These are phyloP conservation scores for Amia ocellicauda DNA, from an alignment of 2,113 vertebrate genomes.

Conservation along the genomic window DNA sequence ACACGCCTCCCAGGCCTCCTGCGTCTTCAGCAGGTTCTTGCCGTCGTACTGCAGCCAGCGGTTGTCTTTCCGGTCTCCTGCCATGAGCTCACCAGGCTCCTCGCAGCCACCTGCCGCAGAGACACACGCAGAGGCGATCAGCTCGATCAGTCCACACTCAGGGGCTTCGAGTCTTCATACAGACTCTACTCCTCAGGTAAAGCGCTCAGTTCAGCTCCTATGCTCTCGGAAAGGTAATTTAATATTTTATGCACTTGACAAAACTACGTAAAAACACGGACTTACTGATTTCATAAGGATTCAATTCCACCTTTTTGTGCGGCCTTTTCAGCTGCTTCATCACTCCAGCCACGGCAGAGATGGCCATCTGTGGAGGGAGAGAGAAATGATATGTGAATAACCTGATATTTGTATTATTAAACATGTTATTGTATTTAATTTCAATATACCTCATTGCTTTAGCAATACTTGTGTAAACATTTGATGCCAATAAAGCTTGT, in stretches of 20 bases:
- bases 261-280: too few relatives aligned
- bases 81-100: slow-evolving; percentile 54
- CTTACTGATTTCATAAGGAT: slow-evolving; percentile 82
- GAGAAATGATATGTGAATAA: slow-evolving; percentile 8
- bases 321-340: slow-evolving; percentile 90
- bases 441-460: too few relatives aligned
- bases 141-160: background rate
- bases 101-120: slow-evolving; percentile 60
- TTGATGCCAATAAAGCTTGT: too few relatives aligned
- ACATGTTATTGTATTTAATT: too few relatives aligned
- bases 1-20: slow-evolving; percentile 80
- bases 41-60: slow-evolving; percentile 90
- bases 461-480: too few relatives aligned
- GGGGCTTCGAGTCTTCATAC: too few relatives aligned
- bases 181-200: too few relatives aligned
- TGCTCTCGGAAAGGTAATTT: too few relatives aligned
- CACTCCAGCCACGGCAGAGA: slow-evolving; percentile 90
- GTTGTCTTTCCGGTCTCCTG: slow-evolving; percentile 88
- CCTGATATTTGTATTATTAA: too few relatives aligned
- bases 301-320: slow-evolving; percentile 84
- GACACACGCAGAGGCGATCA: background rate
- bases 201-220: too few relatives aligned
- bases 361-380: slow-evolving; percentile 78
- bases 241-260: too few relatives aligned
- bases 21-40: slow-evolving; percentile 75